These are phyloP conservation scores for Rana temporaria DNA, from an alignment of 2,113 vertebrate genomes.

Conservation along the genomic window DNA sequence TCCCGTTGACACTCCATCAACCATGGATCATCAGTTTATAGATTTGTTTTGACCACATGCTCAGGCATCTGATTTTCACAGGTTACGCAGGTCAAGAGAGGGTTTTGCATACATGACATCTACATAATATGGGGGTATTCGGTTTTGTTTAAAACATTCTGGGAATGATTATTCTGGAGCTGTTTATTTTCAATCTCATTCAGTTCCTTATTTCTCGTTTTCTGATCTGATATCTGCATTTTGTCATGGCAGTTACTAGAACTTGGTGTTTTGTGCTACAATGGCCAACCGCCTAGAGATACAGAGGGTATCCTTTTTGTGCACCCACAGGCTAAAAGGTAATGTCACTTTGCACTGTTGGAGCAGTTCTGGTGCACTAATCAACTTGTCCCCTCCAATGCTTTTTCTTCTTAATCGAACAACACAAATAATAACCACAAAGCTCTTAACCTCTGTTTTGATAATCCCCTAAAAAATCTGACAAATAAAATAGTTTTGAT, in stretches of 20 bases:
- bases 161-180: constrained; percentile 4
- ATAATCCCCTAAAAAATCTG: neutral
- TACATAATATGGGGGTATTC: neutral
- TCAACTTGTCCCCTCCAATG: neutral
- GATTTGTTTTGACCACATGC: constrained; percentile 9
- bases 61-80: constrained; percentile 10
- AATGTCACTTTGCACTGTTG: neutral
- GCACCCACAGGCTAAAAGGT: neutral
- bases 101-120: neutral
- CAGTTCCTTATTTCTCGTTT: neutral
- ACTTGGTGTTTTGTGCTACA: neutral
- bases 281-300: neutral
- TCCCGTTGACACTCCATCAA: constrained; percentile 38
- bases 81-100: constrained; percentile 6
- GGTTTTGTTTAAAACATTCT: neutral
- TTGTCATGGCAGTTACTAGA: neutral
- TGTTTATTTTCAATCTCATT: neutral
- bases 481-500: neutral
- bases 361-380: neutral
- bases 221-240: neutral
- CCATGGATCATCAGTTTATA: constrained; percentile 6
- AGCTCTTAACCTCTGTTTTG: neutral
- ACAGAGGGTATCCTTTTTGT: neutral
- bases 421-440: neutral
- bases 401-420: neutral